Evolutionary conservation across 2,797 vertebrate genomes (phyloP).

Genomic region (Leucoraja ocellata): DNA sequence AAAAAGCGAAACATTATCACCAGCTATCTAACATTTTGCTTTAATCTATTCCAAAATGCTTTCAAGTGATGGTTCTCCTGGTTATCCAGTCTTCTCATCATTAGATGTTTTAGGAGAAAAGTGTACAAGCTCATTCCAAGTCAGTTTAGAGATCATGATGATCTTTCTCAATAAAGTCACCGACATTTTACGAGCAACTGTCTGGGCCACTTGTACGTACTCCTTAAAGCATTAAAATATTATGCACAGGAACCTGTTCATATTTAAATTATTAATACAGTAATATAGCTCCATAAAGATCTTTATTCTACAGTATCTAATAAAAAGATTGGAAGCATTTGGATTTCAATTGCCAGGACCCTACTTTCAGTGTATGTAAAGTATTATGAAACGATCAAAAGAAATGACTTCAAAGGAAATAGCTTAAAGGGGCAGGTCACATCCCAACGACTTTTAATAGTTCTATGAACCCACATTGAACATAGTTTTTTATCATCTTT

Average conservation of each 20-base stretch:
- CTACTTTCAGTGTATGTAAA: neutral
- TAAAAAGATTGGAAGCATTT: constrained; percentile 23
- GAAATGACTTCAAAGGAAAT: constrained; percentile 12
- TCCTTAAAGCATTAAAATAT: neutral
- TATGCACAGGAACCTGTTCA: neutral
- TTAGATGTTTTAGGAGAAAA: constrained; percentile 27
- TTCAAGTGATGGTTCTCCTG: constrained; percentile 4
- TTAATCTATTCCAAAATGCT: constrained; percentile 28
- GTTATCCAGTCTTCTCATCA: constrained; percentile 37
- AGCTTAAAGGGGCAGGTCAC: neutral
- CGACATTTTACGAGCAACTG: constrained; percentile 15
- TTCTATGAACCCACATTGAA: neutral
- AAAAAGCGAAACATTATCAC: neutral
- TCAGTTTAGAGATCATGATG: constrained; percentile 26
- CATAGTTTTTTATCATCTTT: neutral
- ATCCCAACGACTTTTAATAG: neutral
- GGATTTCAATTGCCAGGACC: neutral
- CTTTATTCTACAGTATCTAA: neutral
- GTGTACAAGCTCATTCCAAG: neutral
- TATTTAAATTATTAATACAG: neutral
- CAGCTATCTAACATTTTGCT: neutral
- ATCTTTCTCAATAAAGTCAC: constrained; percentile 25
- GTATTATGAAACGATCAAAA: neutral
- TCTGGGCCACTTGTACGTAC: neutral
- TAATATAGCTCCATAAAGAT: constrained; percentile 10